A percentile compares a stretch with the other conserved stretches of the same genome.
phyloP scores from a whole-genome alignment of 2,888 invertebrate species.

The Drosophila demipolita region DNA sequence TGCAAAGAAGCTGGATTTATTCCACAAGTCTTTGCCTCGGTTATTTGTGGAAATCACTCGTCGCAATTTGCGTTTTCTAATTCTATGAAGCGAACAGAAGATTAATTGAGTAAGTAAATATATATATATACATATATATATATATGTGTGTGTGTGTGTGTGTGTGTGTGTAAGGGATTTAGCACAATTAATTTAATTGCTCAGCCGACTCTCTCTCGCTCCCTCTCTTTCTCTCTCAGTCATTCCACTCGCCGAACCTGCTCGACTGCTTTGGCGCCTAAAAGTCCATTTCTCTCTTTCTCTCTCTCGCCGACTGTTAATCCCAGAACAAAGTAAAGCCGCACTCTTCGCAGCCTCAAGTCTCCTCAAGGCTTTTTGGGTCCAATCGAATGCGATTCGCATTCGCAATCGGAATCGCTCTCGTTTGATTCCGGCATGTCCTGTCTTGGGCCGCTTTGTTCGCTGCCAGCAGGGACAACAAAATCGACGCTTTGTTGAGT shows the following conservation, averaged over 20 bases:
- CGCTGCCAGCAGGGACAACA: constrained; percentile 31
- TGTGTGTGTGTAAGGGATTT: not conserved
- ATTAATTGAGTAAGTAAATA: constrained; percentile 20
- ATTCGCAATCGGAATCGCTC: constrained; percentile 6
- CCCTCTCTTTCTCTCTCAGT: constrained; percentile 3
- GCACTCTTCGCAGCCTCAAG: constrained; percentile 13
- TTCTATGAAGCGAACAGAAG: constrained; percentile 21
- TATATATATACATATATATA: not conserved
- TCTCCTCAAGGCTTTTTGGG: constrained; percentile 1
- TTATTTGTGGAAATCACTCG: constrained; percentile 13
- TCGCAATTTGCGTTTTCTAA: constrained; percentile 15
- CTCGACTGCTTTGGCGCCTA: constrained; percentile 47
- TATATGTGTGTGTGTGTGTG: not conserved
- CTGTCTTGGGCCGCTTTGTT: constrained; percentile 47
- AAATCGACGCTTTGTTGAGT: constrained; percentile 49
- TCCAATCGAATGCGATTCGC: constrained; percentile 2
- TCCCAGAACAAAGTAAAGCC: constrained; percentile 17
- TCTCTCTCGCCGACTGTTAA: constrained; percentile 2
- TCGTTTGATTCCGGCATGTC: constrained; percentile 41
- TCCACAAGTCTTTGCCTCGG: not conserved
- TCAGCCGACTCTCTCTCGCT: constrained; percentile 5
- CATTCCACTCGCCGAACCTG: constrained; percentile 32
- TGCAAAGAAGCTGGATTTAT: not conserved
- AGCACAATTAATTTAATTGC: constrained; percentile 30
- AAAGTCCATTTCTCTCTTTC: constrained; percentile 3